Evolutionary conservation across 2,888 invertebrate species (phyloP).

Genomic region (Macaria liturata): DNA sequence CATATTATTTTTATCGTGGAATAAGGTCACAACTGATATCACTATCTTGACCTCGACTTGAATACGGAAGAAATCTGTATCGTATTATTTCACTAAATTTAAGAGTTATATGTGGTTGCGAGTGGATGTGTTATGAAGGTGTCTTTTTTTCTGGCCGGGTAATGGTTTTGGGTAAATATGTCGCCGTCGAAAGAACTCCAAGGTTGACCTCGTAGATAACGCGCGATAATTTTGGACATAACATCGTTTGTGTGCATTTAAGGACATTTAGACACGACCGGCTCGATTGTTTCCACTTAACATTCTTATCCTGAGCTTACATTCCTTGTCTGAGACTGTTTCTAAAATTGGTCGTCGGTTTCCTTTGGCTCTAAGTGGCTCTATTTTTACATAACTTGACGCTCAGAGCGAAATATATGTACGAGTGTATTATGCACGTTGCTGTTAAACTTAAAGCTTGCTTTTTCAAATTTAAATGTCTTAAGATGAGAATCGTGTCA

Average conservation of each 20-base stretch:
- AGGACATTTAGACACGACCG: slow-evolving; percentile 49
- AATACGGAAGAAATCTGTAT: slow-evolving; percentile 68
- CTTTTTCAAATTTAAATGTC: too few species aligned
- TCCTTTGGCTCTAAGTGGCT: slow-evolving; percentile 17
- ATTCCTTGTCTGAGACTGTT: slow-evolving; percentile 20
- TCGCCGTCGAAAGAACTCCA: slow-evolving; percentile 67
- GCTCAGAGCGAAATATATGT: too few species aligned
- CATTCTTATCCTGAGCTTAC: slow-evolving; percentile 20
- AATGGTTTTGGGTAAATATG: slow-evolving; percentile 65
- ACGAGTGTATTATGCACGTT: too few species aligned
- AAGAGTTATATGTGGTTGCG: slow-evolving; percentile 39
- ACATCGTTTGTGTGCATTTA: slow-evolving; percentile 51
- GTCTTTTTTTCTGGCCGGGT: slow-evolving; percentile 52
- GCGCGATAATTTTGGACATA: slow-evolving; percentile 72
- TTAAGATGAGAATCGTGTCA: too few species aligned
- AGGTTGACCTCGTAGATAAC: slow-evolving; percentile 79
- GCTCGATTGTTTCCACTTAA: slow-evolving; percentile 28
- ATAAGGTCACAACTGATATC: slow-evolving; percentile 67
- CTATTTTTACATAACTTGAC: slow-evolving; percentile 2
- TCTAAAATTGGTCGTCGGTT: slow-evolving; percentile 20
- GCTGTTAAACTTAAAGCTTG: too few species aligned
- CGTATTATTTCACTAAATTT: slow-evolving; percentile 59
- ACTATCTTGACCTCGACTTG: slow-evolving; percentile 63
- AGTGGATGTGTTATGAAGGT: slow-evolving; percentile 31
- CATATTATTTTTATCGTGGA: slow-evolving; percentile 60